These are phyloP conservation scores for Temnothorax unifasciatus DNA, from an alignment of 2,888 invertebrate species.

Conservation along the genomic window DNA sequence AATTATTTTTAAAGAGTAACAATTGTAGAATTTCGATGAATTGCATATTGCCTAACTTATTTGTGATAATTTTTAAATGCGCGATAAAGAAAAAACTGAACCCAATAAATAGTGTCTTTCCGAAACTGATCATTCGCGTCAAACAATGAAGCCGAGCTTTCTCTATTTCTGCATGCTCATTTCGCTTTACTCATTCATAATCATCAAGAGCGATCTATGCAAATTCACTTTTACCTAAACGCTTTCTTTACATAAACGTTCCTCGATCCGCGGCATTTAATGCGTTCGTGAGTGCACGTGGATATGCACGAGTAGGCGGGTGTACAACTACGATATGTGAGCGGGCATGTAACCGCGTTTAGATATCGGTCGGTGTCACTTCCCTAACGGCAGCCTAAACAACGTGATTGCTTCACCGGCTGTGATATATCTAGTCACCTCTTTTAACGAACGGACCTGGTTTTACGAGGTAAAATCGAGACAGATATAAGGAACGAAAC, in stretches of 20 bases:
- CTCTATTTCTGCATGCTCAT: no score
- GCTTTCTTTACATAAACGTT: background rate
- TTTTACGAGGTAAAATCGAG: background rate
- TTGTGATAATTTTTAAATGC: background rate
- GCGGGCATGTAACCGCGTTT: constrained; percentile 34
- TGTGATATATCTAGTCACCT: background rate
- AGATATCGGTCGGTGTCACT: constrained; percentile 35
- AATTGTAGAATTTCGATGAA: background rate
- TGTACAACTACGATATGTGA: constrained; percentile 27
- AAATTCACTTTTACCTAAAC: constrained; percentile 28
- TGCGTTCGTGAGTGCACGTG: constrained; percentile 59
- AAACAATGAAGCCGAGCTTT: background rate
- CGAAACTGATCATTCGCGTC: background rate
- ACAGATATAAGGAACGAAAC: background rate
- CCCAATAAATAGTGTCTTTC: background rate
- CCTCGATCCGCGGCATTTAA: constrained; percentile 76
- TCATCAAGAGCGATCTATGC: constrained; percentile 2
- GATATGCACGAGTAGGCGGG: constrained; percentile 62
- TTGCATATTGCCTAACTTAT: background rate
- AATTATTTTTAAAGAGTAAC: background rate
- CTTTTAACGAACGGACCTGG: background rate
- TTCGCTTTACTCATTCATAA: background rate
- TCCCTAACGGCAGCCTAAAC: constrained; percentile 67
- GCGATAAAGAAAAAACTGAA: background rate
- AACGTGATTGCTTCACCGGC: constrained; percentile 70